Conservation (phyloP, 2,888 invertebrate species). For the Scotopteryx bipunctaria region DNA sequence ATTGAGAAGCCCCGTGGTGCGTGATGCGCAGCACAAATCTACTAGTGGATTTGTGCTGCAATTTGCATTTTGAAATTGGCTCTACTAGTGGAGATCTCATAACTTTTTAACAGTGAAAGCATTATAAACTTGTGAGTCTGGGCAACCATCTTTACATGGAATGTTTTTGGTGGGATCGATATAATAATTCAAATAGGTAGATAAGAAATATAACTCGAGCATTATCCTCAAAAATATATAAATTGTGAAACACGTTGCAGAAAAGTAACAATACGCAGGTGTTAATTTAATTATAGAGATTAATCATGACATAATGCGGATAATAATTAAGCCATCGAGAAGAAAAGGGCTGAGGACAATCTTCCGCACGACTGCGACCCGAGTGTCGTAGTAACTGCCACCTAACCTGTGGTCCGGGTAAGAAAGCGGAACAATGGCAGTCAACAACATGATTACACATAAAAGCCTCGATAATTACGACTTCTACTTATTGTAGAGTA, state of each 20-base stretch:
- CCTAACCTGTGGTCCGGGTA: conserved; percentile 31
- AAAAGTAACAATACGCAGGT: conserved; percentile 28
- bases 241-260: conserved; percentile 16
- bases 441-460: conserved; percentile 55
- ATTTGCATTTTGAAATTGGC: too few relatives aligned
- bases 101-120: too few relatives aligned
- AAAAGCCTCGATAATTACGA: conserved; percentile 51
- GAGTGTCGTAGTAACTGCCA: conserved; percentile 1
- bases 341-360: conserved; percentile 34
- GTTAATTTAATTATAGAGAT: conserved; percentile 34
- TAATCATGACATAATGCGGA: conserved; percentile 33
- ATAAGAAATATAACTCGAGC: too few relatives aligned
- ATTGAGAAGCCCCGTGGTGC: too few relatives aligned
- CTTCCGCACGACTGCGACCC: conserved; percentile 30
- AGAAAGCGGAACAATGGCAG: conserved; percentile 63
- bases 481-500: conserved; percentile 41
- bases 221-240: not conserved
- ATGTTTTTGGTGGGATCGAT: too few relatives aligned
- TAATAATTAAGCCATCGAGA: conserved; percentile 39
- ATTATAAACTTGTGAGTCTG: too few relatives aligned
- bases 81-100: too few relatives aligned
- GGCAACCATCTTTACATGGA: too few relatives aligned
- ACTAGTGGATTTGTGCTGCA: too few relatives aligned
- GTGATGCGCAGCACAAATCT: too few relatives aligned
- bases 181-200: too few relatives aligned